Evolutionary conservation across 2,888 invertebrate genomes (phyloP), one percentile per base, ranked within the genome.

Genomic region (Leptinotarsa juncta): DNA sequence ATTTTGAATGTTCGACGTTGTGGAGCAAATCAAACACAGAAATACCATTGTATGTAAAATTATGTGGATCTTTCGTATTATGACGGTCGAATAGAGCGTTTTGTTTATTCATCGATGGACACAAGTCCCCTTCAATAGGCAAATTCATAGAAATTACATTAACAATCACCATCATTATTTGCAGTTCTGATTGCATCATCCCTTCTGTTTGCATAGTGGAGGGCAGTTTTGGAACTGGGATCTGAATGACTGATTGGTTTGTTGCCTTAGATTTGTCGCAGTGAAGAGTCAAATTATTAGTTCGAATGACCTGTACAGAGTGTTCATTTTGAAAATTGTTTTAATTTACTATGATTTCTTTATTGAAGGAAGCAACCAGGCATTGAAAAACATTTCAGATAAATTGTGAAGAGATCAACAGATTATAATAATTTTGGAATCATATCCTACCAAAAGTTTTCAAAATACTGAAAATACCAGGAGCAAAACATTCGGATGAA

Each of bases 131-230:
- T 85, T 82, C 84, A 84, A 86, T 85, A 86, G 85, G 84, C 86
- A 86, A 86, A 87, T 87, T 87, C 85, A 86, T 86, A 86, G 86
- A 87, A 87, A 87, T 87, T 87, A 83, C 85, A 86, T 88, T 87
- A 88, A 85, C 87, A 87, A 87, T 88, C 87, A 86, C 73, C 85
- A 87, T 86, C 86, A 86, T 86, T 87, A 86, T 87, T 87, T 88
- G 86, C 84, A 83, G 81, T 86, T 85, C 84, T 87, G 87, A 87
- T 87, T 87, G 85, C 83, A 74, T 79, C 72, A 67, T 57, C 57
- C 20, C 62, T 49, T 62, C 68, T 78, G 71, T 79, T 79, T 79
- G 77, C 74, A 76, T 70, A 75, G 75, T 60, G 67, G 57, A 70
- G 74, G 76, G 62, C 76, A 65, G 49, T 70, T 53, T 69, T 26